Base-by-base conservation (phyloP, 2,888 invertebrate species). In the Sesia bembeciformis region DNA sequence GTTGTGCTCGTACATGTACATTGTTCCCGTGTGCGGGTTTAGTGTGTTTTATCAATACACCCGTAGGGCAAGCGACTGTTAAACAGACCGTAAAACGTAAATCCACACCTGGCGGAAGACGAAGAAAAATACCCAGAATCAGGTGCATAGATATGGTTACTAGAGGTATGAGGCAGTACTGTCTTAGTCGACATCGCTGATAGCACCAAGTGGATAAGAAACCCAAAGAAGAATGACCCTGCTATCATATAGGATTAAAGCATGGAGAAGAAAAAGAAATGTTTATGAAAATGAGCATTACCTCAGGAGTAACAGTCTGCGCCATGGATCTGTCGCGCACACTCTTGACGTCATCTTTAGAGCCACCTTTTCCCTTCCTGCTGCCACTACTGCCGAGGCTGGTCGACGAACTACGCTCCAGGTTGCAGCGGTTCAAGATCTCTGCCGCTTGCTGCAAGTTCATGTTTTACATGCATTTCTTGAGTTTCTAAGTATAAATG, bases 381-480 rank as follows among this genome's bases (percentile, higher is more conserved):
- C 86, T 90, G 72, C 83, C 79, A 59, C 81, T 77, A 67, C 88
- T 89, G 67, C 83, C 84, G 52, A 88, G 72, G 63, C 87, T 86
- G 8, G 84, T 82, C 38, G 85, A 84, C 2, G 88, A 91, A 56
- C 89, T 89, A 54, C 91, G 85, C 68, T 92, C 92, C 65, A 90
- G 62, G 65, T 84, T 87, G 64, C 90, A 85, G 53, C 93, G 90
- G 76, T 94, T 94, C 60, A 94, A 79, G 55, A 92, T 90, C 76
- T 93, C 94, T 0, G 93, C 94, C 5, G 94, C 94, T 90, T 93
- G 46, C 46, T 46, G 23, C 46, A 46, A 5, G 41, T 41, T 41
- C 5, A 41, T 1, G 41, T 41, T 41, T 6, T 41, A 41, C 7
- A 41, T 41, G 3, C 7, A 41, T 41, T 6, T 41, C 41, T 41